phyloP scores from a whole-genome alignment of 2,888 invertebrate genomes.

The Aphrophora alni region DNA sequence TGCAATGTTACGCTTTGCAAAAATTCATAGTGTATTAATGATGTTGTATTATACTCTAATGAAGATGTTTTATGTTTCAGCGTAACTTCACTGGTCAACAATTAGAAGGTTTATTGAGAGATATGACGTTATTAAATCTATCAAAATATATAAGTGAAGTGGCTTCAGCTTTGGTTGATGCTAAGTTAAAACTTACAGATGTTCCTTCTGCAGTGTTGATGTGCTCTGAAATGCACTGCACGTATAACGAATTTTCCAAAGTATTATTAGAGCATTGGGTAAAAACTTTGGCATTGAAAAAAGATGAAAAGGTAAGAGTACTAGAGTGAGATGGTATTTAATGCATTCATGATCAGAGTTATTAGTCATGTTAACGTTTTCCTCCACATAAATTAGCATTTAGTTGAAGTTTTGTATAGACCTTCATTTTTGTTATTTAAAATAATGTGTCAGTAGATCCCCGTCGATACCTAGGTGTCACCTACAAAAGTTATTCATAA shows the following conservation, averaged over 20 bases:
- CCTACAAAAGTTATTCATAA: no score
- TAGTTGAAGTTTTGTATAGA: no score
- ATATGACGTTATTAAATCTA: conserved; percentile 86
- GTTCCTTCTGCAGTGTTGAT: conserved; percentile 86
- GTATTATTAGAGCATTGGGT: conserved; percentile 94
- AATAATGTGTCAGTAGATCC: no score
- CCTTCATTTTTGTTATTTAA: no score
- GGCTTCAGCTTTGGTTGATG: conserved; percentile 91
- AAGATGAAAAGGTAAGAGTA: conserved; percentile 62
- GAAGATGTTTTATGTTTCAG: conserved; percentile 34
- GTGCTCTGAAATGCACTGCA: conserved; percentile 86
- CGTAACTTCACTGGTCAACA: conserved; percentile 86
- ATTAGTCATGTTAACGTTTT: no score
- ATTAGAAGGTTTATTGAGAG: conserved; percentile 81
- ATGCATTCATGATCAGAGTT: no score
- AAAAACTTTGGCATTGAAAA: conserved; percentile 82
- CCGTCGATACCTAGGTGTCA: no score
- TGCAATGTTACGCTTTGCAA: no score
- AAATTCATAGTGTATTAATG: no score
- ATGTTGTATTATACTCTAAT: no score
- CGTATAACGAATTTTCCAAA: conserved; percentile 88
- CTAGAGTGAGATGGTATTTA: no score
- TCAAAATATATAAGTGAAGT: conserved; percentile 97
- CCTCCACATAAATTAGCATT: no score
- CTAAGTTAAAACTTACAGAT: conserved; percentile 96